These are phyloP conservation scores for Phenganax stokvisi DNA, from an alignment of 92 coral and sea anemone species.

Conservation along the genomic window DNA sequence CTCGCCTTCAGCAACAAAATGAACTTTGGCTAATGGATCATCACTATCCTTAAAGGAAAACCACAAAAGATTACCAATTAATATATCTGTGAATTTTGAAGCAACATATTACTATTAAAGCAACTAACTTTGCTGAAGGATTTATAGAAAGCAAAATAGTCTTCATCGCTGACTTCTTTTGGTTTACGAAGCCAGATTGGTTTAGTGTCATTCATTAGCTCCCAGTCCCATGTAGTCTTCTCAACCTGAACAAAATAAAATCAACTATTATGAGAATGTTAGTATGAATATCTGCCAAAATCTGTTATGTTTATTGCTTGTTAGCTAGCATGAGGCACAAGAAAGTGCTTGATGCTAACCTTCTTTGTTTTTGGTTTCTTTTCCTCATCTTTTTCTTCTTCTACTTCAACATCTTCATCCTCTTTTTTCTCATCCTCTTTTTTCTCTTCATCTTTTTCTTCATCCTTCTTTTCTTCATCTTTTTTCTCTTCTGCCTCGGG, in stretches of 20 bases:
- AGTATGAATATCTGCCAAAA: too few relatives aligned
- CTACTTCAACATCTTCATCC: conserved; percentile 52
- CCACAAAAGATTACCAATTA: not conserved
- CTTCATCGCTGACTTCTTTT: conserved; percentile 89
- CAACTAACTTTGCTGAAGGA: conserved; percentile 83
- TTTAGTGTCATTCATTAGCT: conserved; percentile 86
- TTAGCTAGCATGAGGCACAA: not conserved
- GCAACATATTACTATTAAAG: not conserved
- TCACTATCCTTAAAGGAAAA: conserved; percentile 67
- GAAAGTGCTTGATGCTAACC: conserved; percentile 30
- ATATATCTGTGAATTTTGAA: not conserved
- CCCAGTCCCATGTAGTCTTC: conserved; percentile 99
- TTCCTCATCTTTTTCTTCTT: conserved; percentile 75
- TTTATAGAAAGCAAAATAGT: conserved; percentile 90
- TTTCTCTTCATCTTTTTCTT: conserved; percentile 62
- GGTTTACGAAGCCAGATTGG: conserved; percentile 98
- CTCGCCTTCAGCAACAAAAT: conserved; percentile 99
- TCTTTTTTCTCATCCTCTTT: conserved; percentile 53
- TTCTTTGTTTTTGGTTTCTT: conserved; percentile 96
- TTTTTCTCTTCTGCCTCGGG: conserved; percentile 61
- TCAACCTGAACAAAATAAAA: conserved; percentile 59
- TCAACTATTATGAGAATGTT: not conserved
- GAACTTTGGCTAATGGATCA: conserved; percentile 84
- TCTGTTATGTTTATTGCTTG: too few relatives aligned
- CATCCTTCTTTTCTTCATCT: conserved; percentile 50